Evolutionary conservation across 2,797 vertebrate genomes (phyloP).

Genomic region (Amazona finschi): DNA sequence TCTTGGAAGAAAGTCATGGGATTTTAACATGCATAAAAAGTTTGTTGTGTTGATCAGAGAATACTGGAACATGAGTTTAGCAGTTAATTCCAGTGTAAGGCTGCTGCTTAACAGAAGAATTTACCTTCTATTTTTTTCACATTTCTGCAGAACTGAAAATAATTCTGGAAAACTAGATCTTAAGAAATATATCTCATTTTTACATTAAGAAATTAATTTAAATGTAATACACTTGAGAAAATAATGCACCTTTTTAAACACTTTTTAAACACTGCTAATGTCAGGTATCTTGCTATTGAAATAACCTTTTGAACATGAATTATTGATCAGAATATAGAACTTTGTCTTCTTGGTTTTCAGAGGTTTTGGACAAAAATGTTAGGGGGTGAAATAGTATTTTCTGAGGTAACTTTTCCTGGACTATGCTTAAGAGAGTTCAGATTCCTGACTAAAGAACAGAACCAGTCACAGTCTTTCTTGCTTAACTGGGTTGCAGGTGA

Average conservation of each 20-base stretch:
- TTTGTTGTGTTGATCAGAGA: not conserved
- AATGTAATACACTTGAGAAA: not conserved
- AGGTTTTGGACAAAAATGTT: not conserved
- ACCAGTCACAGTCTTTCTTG: not conserved
- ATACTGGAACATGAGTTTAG: not conserved
- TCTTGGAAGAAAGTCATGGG: not conserved
- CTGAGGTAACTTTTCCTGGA: not conserved
- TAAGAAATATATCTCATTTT: not conserved
- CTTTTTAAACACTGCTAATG: not conserved
- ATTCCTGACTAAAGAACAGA: constrained; percentile 24
- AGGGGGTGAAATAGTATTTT: not conserved
- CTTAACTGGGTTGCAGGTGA: constrained; percentile 35
- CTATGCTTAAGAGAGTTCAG: constrained; percentile 6
- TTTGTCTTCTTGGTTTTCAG: not conserved
- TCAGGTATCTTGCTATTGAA: not conserved
- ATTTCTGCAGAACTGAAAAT: constrained; percentile 3
- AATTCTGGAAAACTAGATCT: not conserved
- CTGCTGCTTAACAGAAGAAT: not conserved
- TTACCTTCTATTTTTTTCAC: not conserved
- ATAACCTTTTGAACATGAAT: not conserved
- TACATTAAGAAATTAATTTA: not conserved
- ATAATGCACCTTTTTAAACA: not conserved
- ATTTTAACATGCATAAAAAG: not conserved
- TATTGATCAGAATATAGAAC: not conserved
- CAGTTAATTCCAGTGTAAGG: not conserved